Evolutionary conservation across 2,888 invertebrate genomes (phyloP), one percentile per base, ranked within the genome.

Genomic region (Eupithecia vulgata): DNA sequence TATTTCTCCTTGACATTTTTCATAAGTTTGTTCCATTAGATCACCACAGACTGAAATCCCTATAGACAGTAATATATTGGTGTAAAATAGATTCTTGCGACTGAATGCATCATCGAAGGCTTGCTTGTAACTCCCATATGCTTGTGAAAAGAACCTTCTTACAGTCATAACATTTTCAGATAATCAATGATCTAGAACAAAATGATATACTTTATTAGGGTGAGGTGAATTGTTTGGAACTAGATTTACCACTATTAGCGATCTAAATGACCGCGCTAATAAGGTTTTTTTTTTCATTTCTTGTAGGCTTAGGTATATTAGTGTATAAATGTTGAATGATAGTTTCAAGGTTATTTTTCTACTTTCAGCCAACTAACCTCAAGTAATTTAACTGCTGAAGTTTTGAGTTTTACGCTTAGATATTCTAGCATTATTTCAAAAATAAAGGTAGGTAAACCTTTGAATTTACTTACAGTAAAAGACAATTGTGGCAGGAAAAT

Each of bases 31-130:
- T 87, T 98, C 97, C 52, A 98, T 86, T 5, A 96, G 80, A 86
- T 98, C 98, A 25, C 98, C 98, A 12, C 95, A 81, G 1, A 95
- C 96, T n/a, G 98, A 98, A 66, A 98, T 95, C 0, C 95, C 91
- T 73, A 97, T 92, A 0, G 98, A 98, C 81, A 98, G 95, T 40
- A 95, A 94, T 7, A 97, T 95, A 92, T 98, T 98, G 66, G 98
- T 98, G 79, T 96, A 94, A 69, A 98, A 92, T 77, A 98, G 93
- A 91, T 96, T 96, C 87, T 96, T 97, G 57, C 90, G 88, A 82
- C 91, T 94, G 83, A 96, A 96, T 57, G 96, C 95, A 77, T 83
- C 77, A 71, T 85, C 79, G 70, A 82, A 21, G 42, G 84, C 86
- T 72, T 82, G 78, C 81, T 82, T 85, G 78, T 85, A 90, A 64